phyloP scores from a whole-genome alignment of 2,113 vertebrate genomes.

The Bombycilla garrulus region DNA sequence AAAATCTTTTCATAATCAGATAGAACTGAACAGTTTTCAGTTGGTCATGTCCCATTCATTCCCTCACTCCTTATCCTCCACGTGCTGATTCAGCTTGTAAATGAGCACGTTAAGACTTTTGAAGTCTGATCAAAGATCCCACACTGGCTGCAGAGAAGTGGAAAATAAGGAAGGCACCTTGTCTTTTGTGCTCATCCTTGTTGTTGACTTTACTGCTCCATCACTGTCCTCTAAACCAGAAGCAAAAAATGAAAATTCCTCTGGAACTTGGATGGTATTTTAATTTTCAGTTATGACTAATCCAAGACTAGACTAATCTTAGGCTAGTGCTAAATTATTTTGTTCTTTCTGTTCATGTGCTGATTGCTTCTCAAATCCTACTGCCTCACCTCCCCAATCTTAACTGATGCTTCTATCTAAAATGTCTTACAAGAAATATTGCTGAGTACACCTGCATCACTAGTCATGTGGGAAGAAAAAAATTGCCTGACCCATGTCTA shows the following conservation, averaged over 20 bases:
- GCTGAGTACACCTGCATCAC: background rate
- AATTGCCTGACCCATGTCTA: background rate
- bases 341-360: background rate
- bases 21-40: conserved; percentile 12
- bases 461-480: background rate
- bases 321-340: background rate
- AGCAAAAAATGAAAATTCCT: background rate
- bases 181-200: background rate
- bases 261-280: background rate
- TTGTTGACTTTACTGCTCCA: background rate
- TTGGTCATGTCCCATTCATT: background rate
- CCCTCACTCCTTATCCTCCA: background rate
- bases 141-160: background rate
- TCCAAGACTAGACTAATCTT: background rate
- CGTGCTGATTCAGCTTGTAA: conserved; percentile 25
- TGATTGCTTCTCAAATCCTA: background rate
- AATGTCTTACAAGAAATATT: background rate
- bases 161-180: conserved; percentile 4
- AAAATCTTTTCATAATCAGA: conserved; percentile 34
- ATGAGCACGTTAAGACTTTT: conserved; percentile 8
- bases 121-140: conserved; percentile 47
- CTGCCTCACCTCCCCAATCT: background rate
- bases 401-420: background rate
- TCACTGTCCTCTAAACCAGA: background rate
- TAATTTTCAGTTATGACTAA: background rate